These are phyloP conservation scores for Picus viridis DNA, from an alignment of 2,797 vertebrate species.

Conservation along the genomic window DNA sequence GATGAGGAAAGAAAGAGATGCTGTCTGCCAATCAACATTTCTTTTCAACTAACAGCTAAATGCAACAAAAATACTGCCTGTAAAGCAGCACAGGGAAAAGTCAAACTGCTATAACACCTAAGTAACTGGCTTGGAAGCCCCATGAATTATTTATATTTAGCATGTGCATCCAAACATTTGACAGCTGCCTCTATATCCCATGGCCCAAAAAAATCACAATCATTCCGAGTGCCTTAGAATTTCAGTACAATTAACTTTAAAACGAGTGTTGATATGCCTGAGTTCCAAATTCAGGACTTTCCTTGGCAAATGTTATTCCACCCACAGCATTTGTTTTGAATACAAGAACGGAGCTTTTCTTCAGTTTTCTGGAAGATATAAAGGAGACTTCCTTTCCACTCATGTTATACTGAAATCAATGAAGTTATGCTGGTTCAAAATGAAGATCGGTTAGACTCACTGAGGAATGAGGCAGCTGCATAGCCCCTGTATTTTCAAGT, in stretches of 20 bases:
- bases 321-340: not conserved
- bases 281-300: not conserved
- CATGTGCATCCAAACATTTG: not conserved
- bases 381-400: not conserved
- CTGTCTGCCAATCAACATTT: slow-evolving; percentile 58
- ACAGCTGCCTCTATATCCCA: not conserved
- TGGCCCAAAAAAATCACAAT: not conserved
- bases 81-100: not conserved
- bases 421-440: not conserved
- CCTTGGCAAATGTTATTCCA: not conserved
- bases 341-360: not conserved
- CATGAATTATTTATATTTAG: not conserved
- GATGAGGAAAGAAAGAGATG: slow-evolving; percentile 47
- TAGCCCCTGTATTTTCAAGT: not conserved
- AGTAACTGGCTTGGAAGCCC: not conserved
- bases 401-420: not conserved
- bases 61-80: not conserved
- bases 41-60: slow-evolving; percentile 11
- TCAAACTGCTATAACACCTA: not conserved
- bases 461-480: not conserved
- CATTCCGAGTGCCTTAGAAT: not conserved
- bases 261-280: not conserved
- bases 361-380: not conserved
- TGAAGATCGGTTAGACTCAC: not conserved
- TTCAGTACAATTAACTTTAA: not conserved